Percentiles rank a stretch among this genome's conserved stretches.
phyloP scores from a whole-genome alignment of 2,888 invertebrate species.

The Drosophila borborema region DNA sequence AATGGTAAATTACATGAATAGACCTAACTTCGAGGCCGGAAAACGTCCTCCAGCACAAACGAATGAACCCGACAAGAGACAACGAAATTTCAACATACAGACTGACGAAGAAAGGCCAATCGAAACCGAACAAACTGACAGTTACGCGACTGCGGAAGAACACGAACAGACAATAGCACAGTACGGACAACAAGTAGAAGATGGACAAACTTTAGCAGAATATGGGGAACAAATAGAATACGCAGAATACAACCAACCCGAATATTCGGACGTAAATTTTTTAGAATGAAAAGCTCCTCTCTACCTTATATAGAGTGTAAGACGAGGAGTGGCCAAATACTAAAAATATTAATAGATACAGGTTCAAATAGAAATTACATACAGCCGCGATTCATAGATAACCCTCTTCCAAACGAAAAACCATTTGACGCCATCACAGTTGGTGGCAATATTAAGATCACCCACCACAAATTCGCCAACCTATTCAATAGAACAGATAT shows the following conservation, averaged over 20 bases:
- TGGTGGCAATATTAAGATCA: not conserved
- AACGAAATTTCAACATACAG: not conserved
- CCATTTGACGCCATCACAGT: not conserved
- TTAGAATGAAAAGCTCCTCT: not conserved
- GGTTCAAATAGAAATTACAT: slow-evolving; percentile 1
- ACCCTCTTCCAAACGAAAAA: not conserved
- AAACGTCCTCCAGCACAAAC: not conserved
- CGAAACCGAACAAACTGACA: not conserved
- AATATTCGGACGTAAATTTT: not conserved
- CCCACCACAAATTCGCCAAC: not conserved
- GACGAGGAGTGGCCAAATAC: no score
- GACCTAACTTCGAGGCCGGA: not conserved
- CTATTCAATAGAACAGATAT: not conserved
- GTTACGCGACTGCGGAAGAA: not conserved
- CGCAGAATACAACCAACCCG: not conserved
- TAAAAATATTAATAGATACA: slow-evolving; percentile 1
- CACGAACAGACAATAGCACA: not conserved
- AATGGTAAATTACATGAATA: not conserved
- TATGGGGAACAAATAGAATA: not conserved
- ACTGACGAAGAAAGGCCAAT: not conserved
- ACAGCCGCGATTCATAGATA: not conserved
- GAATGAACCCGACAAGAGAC: not conserved
- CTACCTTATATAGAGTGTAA: not conserved
- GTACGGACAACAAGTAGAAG: not conserved
- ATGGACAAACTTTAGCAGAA: not conserved